Conservation (phyloP, 2,797 vertebrate species). For the Syncerus caffer region DNA sequence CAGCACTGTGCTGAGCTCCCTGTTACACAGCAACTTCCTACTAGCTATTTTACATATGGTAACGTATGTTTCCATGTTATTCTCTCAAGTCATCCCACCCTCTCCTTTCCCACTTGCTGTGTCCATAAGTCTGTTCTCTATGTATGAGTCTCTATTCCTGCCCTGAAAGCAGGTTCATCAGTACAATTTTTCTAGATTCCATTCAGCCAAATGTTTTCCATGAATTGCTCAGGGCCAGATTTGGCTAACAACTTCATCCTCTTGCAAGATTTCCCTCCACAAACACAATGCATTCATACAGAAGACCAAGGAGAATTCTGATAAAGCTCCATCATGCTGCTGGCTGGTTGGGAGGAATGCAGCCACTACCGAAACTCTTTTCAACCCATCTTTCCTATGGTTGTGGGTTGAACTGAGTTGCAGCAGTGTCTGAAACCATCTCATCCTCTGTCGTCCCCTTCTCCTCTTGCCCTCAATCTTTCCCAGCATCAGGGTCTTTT, state of each 20-base stretch:
- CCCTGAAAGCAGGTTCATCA: background rate
- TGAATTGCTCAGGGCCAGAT: background rate
- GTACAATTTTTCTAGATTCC: background rate
- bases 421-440: background rate
- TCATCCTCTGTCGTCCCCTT: background rate
- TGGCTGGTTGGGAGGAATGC: background rate
- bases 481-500: background rate
- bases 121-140: background rate
- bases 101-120: background rate
- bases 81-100: background rate
- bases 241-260: constrained; percentile 3
- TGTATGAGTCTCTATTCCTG: background rate
- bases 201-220: background rate
- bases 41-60: background rate
- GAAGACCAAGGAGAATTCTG: background rate
- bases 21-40: background rate
- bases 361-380: background rate
- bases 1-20: background rate
- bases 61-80: background rate
- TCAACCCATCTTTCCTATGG: background rate
- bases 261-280: background rate
- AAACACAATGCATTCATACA: background rate
- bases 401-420: background rate
- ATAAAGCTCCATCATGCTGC: background rate
- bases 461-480: background rate